A percentile compares a stretch with the other conserved stretches of the same genome.
Conservation (phyloP, 2,888 invertebrate genomes). For the Dolichomitus sp. region DNA sequence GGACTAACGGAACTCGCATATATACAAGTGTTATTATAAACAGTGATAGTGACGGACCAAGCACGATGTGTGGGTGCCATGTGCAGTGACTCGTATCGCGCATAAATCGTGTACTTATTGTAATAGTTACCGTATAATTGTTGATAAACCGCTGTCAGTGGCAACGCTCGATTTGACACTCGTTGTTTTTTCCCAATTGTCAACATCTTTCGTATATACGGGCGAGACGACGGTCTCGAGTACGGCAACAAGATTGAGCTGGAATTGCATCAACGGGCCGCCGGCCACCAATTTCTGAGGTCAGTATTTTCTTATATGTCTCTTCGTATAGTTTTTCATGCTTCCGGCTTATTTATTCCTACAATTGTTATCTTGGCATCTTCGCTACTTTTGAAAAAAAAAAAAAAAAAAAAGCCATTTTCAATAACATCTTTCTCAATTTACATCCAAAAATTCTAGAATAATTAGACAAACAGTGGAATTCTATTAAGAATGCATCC, state of each 20-base stretch:
- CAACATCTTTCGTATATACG: constrained; percentile 24
- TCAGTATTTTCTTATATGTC: constrained; percentile 74
- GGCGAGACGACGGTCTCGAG: constrained; percentile 80
- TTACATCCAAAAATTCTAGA: too few relatives aligned
- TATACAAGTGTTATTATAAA: background rate
- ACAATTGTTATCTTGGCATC: too few relatives aligned
- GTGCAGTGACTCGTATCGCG: constrained; percentile 58
- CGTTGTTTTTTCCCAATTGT: constrained; percentile 17
- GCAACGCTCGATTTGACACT: background rate
- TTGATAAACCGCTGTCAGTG: background rate
- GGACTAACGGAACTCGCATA: background rate
- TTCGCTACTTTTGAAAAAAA: too few relatives aligned
- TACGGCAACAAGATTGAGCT: constrained; percentile 91
- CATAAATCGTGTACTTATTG: background rate
- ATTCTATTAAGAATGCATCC: too few relatives aligned
- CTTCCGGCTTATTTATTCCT: too few relatives aligned
- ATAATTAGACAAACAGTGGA: too few relatives aligned
- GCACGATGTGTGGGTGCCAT: constrained; percentile 47
- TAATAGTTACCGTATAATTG: constrained; percentile 4
- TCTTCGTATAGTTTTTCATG: background rate
- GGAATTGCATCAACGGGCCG: constrained; percentile 91
- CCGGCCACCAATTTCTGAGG: constrained; percentile 92
- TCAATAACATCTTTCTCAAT: too few relatives aligned
- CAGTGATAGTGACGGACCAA: constrained; percentile 55
- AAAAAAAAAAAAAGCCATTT: too few relatives aligned